Conservation (phyloP, 2,113 vertebrate genomes). For the Bufo bufo region DNA sequence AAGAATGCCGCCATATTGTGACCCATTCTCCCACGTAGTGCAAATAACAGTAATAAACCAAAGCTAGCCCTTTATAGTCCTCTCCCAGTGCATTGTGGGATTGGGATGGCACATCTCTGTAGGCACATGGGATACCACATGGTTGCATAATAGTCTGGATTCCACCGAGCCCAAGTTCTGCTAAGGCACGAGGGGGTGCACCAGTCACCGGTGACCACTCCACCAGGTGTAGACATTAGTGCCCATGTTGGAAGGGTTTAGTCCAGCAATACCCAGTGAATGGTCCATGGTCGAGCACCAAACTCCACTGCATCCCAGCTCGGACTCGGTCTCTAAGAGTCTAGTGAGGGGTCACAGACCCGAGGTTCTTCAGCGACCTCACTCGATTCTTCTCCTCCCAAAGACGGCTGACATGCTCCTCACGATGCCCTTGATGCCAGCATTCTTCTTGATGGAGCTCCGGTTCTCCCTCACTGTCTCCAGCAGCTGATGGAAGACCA, state of each 20-base stretch:
- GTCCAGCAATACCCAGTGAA: no score
- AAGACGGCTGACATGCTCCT: constrained; percentile 69
- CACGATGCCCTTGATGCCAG: constrained; percentile 67
- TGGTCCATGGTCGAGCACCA: neutral
- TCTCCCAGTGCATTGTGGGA: constrained; percentile 8
- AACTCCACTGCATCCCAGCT: no score
- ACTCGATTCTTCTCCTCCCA: constrained; percentile 65
- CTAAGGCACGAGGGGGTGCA: neutral
- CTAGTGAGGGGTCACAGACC: no score
- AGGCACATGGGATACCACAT: neutral
- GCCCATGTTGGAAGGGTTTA: no score
- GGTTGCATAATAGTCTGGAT: neutral
- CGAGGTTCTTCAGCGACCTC: neutral
- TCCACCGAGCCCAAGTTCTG: neutral
- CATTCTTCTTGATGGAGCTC: constrained; percentile 61
- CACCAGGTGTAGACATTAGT: no score
- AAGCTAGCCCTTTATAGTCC: constrained; percentile 18
- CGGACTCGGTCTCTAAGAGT: no score
- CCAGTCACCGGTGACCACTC: no score
- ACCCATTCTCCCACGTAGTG: constrained; percentile 21
- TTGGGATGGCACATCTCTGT: neutral
- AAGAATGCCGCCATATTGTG: neutral
- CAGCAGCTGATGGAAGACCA: constrained; percentile 69
- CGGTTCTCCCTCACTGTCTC: constrained; percentile 63
- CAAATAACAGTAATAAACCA: constrained; percentile 26